Base-by-base conservation (phyloP, 2,113 vertebrate genomes). In the Lucifuga dentata region DNA sequence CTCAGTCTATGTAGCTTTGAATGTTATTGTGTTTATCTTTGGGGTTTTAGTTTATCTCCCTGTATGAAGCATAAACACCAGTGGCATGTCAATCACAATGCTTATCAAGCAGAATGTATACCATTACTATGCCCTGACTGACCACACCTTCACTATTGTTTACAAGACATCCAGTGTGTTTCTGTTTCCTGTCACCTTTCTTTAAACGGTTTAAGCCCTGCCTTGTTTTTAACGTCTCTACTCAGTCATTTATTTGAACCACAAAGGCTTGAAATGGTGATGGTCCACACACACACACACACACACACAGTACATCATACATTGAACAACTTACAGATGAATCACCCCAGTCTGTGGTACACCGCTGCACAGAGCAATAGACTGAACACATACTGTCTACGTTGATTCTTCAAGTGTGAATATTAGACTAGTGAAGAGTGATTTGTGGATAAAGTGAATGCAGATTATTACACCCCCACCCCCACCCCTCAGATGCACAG, bases 201-300 rank as follows among this genome's bases (percentile, higher is more conserved):
- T 39, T 58, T 10, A 3, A 72, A 80, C 29, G 16, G 69, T 85
- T 71, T 70, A 68, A 79, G 80, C 72, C 86, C 83, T 74, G 74
- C 79, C 85, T 89, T 83, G 76, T 84, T 82, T 85, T 76, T 24
- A 52, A 82, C 76, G 84, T 81, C 38, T 68, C 53, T 78, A 69
- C 80, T 81, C 20, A 39, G 66, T 78, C 51, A 16, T 74, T 78
- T 74, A 43, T 85, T 86, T 76, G 32, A 81, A 84, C 66, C 66
- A 72, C 78, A 78, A 90, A 93, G 93, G 93, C 92, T 92, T 94
- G 92, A 92, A 93, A 93, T 93, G 87, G 92, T 92, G 91, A 91
- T 74, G 74, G 79, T 62, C 16, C 65, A 83, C 70, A 58, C 41
- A 60, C 17, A 39, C 6, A 15, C 8, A 29, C 26, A 29, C 26